These are phyloP conservation scores for Macropus fuliginosus DNA, from an alignment of 2,797 vertebrate species.

Conservation along the genomic window DNA sequence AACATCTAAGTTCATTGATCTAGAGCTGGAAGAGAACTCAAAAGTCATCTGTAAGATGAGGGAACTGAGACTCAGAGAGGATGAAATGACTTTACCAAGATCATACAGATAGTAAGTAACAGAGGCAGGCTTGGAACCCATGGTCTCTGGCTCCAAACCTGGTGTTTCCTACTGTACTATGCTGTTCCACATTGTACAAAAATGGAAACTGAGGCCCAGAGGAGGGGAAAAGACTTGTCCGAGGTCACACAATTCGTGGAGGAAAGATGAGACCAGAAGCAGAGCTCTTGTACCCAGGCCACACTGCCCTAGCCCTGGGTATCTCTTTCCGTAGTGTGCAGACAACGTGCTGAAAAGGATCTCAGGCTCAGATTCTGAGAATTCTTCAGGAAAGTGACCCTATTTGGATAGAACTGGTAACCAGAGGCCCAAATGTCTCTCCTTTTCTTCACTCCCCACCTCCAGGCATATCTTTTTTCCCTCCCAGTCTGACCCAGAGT, in stretches of 20 bases:
- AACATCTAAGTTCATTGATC: neutral
- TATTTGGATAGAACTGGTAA: neutral
- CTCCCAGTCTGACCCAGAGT: neutral
- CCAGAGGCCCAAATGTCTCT: neutral
- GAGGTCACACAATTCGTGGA: neutral
- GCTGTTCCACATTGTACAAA: neutral
- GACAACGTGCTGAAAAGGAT: neutral
- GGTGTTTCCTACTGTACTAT: neutral
- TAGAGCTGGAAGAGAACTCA: neutral
- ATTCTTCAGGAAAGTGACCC: neutral
- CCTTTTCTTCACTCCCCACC: neutral
- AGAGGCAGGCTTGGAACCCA: neutral
- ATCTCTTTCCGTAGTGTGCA: neutral
- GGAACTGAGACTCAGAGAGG: neutral
- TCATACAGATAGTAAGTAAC: neutral
- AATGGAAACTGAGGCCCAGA: neutral
- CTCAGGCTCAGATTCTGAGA: neutral
- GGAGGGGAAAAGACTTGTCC: neutral
- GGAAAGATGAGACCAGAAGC: neutral
- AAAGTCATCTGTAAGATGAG: neutral
- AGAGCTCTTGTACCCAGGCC: neutral
- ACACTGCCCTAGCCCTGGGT: neutral
- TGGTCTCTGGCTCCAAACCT: neutral
- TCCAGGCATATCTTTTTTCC: neutral
- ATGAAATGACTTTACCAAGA: neutral